phyloP scores from a whole-genome alignment of 2,888 invertebrate genomes.

The Tridacna gigas region DNA sequence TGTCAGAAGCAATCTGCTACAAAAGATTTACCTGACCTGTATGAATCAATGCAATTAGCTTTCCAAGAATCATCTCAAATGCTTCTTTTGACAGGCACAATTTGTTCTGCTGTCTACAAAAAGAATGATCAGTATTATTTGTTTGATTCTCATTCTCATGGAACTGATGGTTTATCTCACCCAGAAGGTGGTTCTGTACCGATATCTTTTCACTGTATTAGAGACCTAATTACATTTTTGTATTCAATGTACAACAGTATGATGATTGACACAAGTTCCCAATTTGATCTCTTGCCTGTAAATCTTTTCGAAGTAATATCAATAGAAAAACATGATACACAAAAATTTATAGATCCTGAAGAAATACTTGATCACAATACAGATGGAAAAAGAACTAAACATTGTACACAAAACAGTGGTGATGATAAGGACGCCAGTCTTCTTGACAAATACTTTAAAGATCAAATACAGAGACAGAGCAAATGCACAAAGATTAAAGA shows the following conservation, averaged over 20 bases:
- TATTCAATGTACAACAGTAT: constrained; percentile 37
- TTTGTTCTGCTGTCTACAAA: constrained; percentile 41
- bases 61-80: constrained; percentile 9
- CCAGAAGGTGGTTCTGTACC: constrained; percentile 31
- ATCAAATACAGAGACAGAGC: not conserved
- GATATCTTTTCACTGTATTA: constrained; percentile 8
- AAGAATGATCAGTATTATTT: constrained; percentile 33
- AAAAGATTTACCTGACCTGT: constrained; percentile 15
- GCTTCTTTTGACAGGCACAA: constrained; percentile 35
- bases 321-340: not conserved
- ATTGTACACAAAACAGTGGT: not conserved
- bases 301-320: not conserved
- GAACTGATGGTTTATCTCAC: constrained; percentile 23
- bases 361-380: not conserved
- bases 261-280: constrained; percentile 10
- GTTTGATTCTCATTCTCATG: constrained; percentile 52
- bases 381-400: not conserved
- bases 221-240: constrained; percentile 22
- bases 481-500: not conserved
- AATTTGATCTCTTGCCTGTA: constrained; percentile 32
- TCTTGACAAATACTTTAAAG: not conserved
- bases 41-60: constrained; percentile 29
- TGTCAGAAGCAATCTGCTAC: constrained; percentile 12
- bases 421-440: not conserved
- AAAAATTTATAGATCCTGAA: not conserved